A percentile compares a stretch with the other conserved stretches of the same genome.
Conservation (phyloP, 2,797 vertebrate species). For the Onychomys torridus region DNA sequence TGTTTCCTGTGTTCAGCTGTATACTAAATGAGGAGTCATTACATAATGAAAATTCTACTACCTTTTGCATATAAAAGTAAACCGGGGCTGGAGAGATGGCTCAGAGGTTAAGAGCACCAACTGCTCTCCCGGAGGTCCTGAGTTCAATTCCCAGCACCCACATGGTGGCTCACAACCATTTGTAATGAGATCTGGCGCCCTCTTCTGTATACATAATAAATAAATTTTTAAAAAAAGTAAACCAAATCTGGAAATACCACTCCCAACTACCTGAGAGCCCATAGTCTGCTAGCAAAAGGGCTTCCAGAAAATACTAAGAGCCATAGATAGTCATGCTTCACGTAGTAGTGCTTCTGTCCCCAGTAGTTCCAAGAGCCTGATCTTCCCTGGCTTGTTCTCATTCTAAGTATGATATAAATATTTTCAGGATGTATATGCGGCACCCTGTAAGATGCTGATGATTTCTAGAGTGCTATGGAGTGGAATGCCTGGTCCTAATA, state of each 20-base stretch:
- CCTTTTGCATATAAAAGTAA: not conserved
- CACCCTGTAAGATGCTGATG: not conserved
- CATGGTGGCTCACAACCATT: no score
- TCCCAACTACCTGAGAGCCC: not conserved
- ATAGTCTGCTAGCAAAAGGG: not conserved
- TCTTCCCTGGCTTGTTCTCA: not conserved
- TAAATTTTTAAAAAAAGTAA: no score
- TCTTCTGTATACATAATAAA: no score
- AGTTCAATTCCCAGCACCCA: no score
- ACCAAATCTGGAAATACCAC: not conserved
- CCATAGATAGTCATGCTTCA: not conserved
- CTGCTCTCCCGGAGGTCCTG: no score
- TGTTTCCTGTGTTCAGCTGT: not conserved
- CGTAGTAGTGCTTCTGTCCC: not conserved
- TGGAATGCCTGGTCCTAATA: not conserved
- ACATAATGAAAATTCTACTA: not conserved
- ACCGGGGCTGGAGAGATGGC: no score
- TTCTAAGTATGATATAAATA: not conserved
- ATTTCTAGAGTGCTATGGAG: not conserved
- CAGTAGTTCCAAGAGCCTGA: not conserved
- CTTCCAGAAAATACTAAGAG: not conserved
- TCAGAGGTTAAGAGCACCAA: no score
- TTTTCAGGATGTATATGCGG: not conserved
- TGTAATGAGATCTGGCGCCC: no score
- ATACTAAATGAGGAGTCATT: not conserved